phyloP scores from a whole-genome alignment of 2,888 invertebrate species.

The Nomada goodeniana region DNA sequence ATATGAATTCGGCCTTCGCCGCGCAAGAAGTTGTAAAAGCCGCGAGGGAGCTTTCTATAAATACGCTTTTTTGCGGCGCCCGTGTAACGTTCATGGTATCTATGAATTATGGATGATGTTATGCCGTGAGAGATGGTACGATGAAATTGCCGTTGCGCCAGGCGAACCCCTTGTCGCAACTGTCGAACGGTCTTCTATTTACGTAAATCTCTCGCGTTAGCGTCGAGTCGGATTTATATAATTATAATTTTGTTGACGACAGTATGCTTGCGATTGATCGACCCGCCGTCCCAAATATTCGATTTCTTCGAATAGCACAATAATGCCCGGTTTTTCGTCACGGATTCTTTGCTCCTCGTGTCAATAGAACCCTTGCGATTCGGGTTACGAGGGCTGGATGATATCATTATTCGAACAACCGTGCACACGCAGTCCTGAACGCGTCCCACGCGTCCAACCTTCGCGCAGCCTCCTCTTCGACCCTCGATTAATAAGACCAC shows the following conservation, averaged over 20 bases:
- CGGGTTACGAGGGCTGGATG: conserved; percentile 38
- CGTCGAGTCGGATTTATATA: background rate
- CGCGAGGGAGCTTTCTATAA: conserved; percentile 53
- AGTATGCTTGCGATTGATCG: too few relatives aligned
- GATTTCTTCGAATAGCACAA: background rate
- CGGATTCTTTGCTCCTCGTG: background rate
- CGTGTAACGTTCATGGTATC: conserved; percentile 45
- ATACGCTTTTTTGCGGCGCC: conserved; percentile 41
- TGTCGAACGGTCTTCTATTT: background rate
- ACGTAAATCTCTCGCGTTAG: background rate
- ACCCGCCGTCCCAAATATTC: background rate
- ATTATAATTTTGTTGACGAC: background rate
- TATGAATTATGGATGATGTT: conserved; percentile 62
- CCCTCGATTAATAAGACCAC: conserved; percentile 47
- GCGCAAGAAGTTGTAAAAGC: conserved; percentile 56
- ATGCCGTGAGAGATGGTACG: background rate
- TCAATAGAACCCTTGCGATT: conserved; percentile 1
- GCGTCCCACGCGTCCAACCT: conserved; percentile 34
- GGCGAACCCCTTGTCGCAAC: background rate
- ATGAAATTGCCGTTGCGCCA: conserved; percentile 15
- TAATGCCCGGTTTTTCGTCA: background rate
- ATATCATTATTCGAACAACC: conserved; percentile 32
- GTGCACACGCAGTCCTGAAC: conserved; percentile 1
- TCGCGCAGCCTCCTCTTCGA: conserved; percentile 25
- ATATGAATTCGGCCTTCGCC: conserved; percentile 52